Evolutionary conservation across 2,888 invertebrate species (phyloP).

Genomic region (Nipponacmea schrenckii): DNA sequence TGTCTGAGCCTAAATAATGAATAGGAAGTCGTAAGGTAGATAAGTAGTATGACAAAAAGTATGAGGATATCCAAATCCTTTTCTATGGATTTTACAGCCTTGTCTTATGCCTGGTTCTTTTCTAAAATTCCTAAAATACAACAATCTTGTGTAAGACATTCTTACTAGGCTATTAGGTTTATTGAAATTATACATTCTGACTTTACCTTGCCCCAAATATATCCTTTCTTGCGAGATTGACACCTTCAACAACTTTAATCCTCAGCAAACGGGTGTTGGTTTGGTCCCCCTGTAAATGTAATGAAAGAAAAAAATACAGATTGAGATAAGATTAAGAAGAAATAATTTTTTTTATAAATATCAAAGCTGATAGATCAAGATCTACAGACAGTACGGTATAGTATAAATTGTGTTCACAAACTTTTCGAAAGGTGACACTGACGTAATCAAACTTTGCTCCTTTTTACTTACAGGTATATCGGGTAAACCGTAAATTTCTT

Average conservation of each 20-base stretch:
- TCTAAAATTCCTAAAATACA: too few relatives aligned
- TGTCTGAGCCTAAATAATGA: too few relatives aligned
- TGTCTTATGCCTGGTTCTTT: too few relatives aligned
- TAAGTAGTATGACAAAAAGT: too few relatives aligned
- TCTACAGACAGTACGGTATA: not conserved
- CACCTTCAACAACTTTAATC: slow-evolving; percentile 59
- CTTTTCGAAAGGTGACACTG: too few relatives aligned
- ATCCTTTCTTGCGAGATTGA: slow-evolving; percentile 94
- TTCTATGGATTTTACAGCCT: too few relatives aligned
- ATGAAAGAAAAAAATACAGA: not conserved
- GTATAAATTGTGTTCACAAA: too few relatives aligned
- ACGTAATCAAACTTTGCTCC: not conserved
- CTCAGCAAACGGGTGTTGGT: slow-evolving; percentile 42
- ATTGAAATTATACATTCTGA: too few relatives aligned
- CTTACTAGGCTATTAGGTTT: too few relatives aligned
- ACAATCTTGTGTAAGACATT: too few relatives aligned
- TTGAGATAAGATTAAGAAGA: not conserved
- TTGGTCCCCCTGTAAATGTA: not conserved
- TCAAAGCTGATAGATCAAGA: not conserved
- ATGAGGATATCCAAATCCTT: too few relatives aligned
- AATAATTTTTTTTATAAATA: not conserved
- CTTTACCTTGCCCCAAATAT: slow-evolving; percentile 95
- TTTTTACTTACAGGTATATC: slow-evolving; percentile 38
- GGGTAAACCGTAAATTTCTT: slow-evolving; percentile 43
- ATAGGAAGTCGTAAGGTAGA: too few relatives aligned